Evolutionary conservation across 2,888 invertebrate species (phyloP).

Genomic region (Cephus sareptanus): DNA sequence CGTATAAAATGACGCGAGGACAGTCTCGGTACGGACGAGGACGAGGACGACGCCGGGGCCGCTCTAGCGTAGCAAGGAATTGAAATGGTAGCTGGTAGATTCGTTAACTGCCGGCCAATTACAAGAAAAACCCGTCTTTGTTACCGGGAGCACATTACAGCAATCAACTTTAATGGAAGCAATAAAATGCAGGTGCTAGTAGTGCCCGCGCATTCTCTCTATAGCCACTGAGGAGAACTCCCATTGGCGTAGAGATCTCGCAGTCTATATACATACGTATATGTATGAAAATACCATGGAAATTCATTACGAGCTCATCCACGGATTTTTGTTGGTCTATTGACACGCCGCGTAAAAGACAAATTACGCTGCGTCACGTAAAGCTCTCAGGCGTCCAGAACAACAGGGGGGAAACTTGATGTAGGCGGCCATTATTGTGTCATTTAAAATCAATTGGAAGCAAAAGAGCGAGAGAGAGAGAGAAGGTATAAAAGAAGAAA

Average conservation of each 20-base stretch:
- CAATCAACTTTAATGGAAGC: slow-evolving; percentile 55
- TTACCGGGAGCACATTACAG: slow-evolving; percentile 45
- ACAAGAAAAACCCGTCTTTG: slow-evolving; percentile 46
- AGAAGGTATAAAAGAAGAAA: not conserved
- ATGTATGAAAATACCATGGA: too few species aligned
- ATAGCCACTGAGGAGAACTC: slow-evolving; percentile 10
- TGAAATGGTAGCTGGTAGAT: slow-evolving; percentile 31
- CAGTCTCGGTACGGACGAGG: too few species aligned
- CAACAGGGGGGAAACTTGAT: too few species aligned
- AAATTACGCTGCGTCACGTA: too few species aligned
- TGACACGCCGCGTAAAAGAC: slow-evolving; percentile 3
- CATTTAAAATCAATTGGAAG: not conserved
- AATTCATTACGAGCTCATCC: too few species aligned
- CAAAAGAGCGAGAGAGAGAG: slow-evolving; percentile 5
- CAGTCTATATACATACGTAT: too few species aligned
- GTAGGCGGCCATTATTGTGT: too few species aligned
- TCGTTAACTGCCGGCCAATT: slow-evolving; percentile 45
- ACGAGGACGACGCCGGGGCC: too few species aligned
- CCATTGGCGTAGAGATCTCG: slow-evolving; percentile 27
- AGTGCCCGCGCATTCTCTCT: slow-evolving; percentile 32
- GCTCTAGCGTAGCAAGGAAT: slow-evolving; percentile 28
- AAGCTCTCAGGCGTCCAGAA: too few species aligned
- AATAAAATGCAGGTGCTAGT: slow-evolving; percentile 53
- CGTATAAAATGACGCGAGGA: too few species aligned
- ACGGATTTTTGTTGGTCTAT: not conserved